A percentile compares a stretch with the other conserved stretches of the same genome.
Conservation (phyloP, 1,140 invertebrate genomes). For the Euura saliciscinereae region DNA sequence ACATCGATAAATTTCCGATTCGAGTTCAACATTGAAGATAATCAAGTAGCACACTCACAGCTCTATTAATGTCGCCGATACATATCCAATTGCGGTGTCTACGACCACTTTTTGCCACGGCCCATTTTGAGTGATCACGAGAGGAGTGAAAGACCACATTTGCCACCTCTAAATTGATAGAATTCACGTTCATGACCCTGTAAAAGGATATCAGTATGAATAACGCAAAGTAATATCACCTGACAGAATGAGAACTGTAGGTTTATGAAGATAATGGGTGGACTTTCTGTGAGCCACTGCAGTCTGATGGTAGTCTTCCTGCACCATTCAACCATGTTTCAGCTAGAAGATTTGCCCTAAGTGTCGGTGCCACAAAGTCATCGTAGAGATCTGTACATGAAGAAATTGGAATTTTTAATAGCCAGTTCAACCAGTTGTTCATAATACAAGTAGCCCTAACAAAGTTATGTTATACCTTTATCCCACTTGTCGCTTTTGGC, state of each 20-base stretch:
- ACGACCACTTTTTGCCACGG: conserved; percentile 66
- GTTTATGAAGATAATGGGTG: conserved; percentile 11
- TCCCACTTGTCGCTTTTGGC: conserved; percentile 78
- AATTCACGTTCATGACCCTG: conserved; percentile 73
- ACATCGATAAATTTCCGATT: conserved; percentile 18
- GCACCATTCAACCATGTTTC: conserved; percentile 90
- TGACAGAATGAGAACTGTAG: conserved; percentile 4
- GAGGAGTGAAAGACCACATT: conserved; percentile 73
- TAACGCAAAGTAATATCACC: conserved; percentile 15
- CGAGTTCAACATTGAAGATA: conserved; percentile 19
- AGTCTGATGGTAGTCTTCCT: conserved; percentile 73
- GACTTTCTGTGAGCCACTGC: conserved; percentile 55
- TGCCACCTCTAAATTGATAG: conserved; percentile 60
- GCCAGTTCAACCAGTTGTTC: too few species aligned
- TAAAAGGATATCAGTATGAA: conserved; percentile 35
- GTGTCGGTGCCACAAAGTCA: conserved; percentile 75
- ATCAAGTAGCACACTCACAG: conserved; percentile 62
- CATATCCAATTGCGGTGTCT: conserved; percentile 76
- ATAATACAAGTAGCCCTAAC: too few species aligned
- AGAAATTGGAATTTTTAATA: too few species aligned
- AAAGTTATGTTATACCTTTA: conserved; percentile 54
- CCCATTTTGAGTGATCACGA: conserved; percentile 93
- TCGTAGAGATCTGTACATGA: conserved; percentile 77
- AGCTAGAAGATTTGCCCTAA: conserved; percentile 74
- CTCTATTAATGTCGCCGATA: conserved; percentile 92